phyloP scores from a whole-genome alignment of 2,888 invertebrate species.

The Danaus chrysippus region DNA sequence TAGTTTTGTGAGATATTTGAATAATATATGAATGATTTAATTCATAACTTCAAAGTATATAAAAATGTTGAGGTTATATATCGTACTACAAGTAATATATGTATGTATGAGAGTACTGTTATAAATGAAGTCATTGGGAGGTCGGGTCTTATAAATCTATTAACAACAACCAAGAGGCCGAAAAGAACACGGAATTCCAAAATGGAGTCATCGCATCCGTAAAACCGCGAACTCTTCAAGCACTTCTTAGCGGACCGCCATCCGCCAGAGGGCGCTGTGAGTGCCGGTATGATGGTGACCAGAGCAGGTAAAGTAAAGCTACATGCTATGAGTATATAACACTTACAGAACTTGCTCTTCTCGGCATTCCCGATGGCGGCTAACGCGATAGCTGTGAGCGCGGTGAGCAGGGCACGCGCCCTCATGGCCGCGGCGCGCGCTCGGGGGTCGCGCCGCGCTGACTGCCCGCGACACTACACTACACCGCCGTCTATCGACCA shows the following conservation, averaged over 20 bases:
- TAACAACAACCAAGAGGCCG: constrained; percentile 10
- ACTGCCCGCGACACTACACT: constrained; percentile 42
- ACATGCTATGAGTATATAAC: constrained; percentile 6
- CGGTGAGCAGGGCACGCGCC: constrained; percentile 62
- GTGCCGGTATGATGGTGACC: constrained; percentile 24
- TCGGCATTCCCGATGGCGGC: constrained; percentile 59
- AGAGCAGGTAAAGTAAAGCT: neutral
- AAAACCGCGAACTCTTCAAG: constrained; percentile 36
- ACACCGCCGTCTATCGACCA: constrained; percentile 38
- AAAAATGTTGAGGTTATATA: neutral
- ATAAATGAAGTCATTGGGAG: too few relatives aligned
- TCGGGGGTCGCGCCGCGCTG: constrained; percentile 51
- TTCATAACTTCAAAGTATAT: neutral
- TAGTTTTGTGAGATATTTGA: too few relatives aligned
- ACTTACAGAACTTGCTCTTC: constrained; percentile 79
- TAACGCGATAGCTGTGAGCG: constrained; percentile 55
- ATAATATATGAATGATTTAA: too few relatives aligned
- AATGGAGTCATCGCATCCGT: constrained; percentile 38
- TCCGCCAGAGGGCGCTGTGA: constrained; percentile 36
- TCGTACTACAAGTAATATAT: neutral
- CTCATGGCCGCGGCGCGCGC: constrained; percentile 65
- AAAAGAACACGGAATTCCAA: constrained; percentile 30
- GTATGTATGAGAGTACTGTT: too few relatives aligned
- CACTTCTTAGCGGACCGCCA: constrained; percentile 25
- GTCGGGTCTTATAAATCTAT: neutral